Evolutionary conservation across 2,888 invertebrate species (phyloP).

Genomic region (Zaprionus bogoriensis): DNA sequence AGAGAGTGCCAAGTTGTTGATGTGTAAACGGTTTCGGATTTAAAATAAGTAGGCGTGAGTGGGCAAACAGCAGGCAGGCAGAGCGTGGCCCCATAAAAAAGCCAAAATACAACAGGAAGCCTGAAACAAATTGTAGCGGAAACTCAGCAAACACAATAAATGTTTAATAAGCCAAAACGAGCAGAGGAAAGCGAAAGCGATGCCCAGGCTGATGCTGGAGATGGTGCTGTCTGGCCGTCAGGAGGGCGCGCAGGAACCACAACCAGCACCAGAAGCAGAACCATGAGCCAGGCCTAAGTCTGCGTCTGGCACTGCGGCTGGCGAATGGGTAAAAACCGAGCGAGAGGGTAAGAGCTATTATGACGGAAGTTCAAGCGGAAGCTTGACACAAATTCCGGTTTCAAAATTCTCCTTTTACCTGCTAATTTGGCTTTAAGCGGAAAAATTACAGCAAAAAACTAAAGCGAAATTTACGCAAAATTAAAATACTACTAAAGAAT

Average conservation of each 20-base stretch:
- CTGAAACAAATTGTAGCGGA: slow-evolving; percentile 75
- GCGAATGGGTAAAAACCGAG: neutral
- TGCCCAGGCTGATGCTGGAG: slow-evolving; percentile 8
- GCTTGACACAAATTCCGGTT: slow-evolving; percentile 26
- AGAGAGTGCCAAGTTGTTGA: slow-evolving; percentile 65
- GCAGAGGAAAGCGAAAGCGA: slow-evolving; percentile 35
- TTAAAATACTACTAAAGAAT: neutral
- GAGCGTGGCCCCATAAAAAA: slow-evolving; percentile 20
- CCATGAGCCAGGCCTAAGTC: neutral
- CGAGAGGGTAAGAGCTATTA: neutral
- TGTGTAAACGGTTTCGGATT: slow-evolving; percentile 66
- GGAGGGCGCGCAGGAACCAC: neutral
- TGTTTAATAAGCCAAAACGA: slow-evolving; percentile 74
- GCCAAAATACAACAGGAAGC: slow-evolving; percentile 48
- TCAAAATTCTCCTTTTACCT: slow-evolving; percentile 7
- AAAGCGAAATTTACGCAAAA: neutral
- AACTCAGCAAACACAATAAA: slow-evolving; percentile 74
- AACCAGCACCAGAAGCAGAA: no score
- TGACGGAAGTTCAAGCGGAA: slow-evolving; percentile 63
- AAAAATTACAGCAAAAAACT: neutral
- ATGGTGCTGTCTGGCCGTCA: slow-evolving; percentile 14
- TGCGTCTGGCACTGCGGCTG: neutral
- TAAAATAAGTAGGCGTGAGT: slow-evolving; percentile 59
- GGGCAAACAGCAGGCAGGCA: neutral
- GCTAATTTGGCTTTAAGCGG: neutral